Conservation (phyloP, 2,888 invertebrate genomes). For the Gisinianus flammeolus region DNA sequence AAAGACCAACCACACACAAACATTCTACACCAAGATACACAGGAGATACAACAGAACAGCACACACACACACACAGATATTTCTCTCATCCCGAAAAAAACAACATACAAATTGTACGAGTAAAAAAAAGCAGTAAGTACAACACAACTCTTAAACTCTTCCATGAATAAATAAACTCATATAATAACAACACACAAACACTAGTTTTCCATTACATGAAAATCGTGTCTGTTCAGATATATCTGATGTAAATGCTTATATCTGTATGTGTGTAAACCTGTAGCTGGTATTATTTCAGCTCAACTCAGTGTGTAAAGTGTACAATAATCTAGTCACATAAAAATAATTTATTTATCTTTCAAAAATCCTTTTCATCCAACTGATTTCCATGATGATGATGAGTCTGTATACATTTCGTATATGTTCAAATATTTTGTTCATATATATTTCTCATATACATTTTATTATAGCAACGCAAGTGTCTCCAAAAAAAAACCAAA, state of each 20-base stretch:
- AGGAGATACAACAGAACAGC: too few species aligned
- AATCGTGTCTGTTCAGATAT: background rate
- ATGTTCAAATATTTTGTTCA: background rate
- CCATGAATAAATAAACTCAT: slow-evolving; percentile 37
- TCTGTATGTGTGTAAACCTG: background rate
- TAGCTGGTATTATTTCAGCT: too few species aligned
- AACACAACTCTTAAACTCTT: slow-evolving; percentile 6
- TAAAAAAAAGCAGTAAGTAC: slow-evolving; percentile 28
- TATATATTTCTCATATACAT: background rate
- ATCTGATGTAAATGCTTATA: background rate
- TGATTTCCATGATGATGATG: background rate
- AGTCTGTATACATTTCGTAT: background rate
- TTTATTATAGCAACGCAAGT: too few species aligned
- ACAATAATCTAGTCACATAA: slow-evolving; percentile 22
- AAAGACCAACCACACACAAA: slow-evolving; percentile 10
- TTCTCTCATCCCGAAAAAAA: too few species aligned
- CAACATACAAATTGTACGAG: too few species aligned
- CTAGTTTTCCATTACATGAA: background rate
- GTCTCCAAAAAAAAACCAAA: slow-evolving; percentile 21
- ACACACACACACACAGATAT: slow-evolving; percentile 18
- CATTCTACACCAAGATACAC: background rate
- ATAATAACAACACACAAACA: background rate
- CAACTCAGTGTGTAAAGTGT: background rate
- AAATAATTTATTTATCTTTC: slow-evolving; percentile 33
- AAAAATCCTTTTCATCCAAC: background rate